phyloP scores from a whole-genome alignment of 1,140 invertebrate genomes.

The Papilio dardanus region DNA sequence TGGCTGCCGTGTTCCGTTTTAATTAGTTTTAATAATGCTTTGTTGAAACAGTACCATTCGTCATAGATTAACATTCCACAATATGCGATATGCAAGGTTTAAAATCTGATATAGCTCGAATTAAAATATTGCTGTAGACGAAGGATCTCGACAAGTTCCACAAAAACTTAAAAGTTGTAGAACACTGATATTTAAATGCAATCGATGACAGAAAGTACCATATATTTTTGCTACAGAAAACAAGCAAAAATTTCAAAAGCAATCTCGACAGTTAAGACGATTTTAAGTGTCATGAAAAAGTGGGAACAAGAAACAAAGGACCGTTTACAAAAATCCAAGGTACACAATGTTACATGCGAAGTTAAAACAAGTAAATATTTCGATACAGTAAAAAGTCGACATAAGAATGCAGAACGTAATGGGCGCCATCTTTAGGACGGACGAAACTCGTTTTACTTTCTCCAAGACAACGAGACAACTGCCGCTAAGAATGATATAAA shows the following conservation, averaged over 20 bases:
- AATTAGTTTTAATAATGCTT: conserved; percentile 24
- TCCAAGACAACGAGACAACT: conserved; percentile 25
- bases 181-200: background rate
- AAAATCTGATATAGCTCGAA: background rate
- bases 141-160: background rate
- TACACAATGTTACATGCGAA: background rate
- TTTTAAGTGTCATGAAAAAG: background rate
- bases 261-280: background rate
- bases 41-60: background rate
- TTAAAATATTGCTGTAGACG: background rate
- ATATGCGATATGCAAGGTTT: background rate
- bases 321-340: background rate
- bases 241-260: background rate
- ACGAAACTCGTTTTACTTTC: conserved; percentile 32
- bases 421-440: conserved; percentile 27
- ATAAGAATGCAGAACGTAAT: conserved; percentile 24
- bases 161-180: background rate
- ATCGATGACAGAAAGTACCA: background rate
- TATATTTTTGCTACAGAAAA: no score
- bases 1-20: conserved; percentile 17
- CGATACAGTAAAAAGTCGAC: conserved; percentile 1
- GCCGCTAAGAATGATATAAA: conserved; percentile 24
- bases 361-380: conserved; percentile 1
- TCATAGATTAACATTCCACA: background rate
- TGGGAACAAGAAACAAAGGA: background rate